Conservation (phyloP, 2,113 vertebrate genomes). For the Mesoclemmys tuberculata region DNA sequence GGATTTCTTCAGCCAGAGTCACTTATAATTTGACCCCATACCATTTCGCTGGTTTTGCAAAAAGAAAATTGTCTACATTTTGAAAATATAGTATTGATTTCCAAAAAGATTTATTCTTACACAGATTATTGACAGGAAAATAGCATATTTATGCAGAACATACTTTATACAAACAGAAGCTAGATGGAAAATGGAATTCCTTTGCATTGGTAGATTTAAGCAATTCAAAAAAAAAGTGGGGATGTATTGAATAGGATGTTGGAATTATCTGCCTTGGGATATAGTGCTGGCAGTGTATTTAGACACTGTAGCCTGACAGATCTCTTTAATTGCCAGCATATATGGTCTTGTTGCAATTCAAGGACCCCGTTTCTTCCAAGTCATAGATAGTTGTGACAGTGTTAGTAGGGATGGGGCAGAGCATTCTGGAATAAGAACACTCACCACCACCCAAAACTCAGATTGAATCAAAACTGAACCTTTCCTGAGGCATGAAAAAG, state of each 20-base stretch:
- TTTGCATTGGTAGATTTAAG: constrained; percentile 51
- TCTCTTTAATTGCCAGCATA: constrained; percentile 46
- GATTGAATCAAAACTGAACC: constrained; percentile 21
- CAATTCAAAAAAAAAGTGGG: constrained; percentile 10
- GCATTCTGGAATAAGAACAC: constrained; percentile 40
- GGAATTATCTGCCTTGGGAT: constrained; percentile 57
- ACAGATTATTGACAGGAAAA: constrained; percentile 52
- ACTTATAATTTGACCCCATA: constrained; percentile 39
- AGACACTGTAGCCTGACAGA: constrained; percentile 62
- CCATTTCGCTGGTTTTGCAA: constrained; percentile 54
- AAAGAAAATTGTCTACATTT: constrained; percentile 48
- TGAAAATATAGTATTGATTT: constrained; percentile 52
- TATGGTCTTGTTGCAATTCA: constrained; percentile 64
- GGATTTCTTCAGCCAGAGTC: constrained; percentile 8
- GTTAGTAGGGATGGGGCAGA: constrained; percentile 44
- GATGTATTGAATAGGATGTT: constrained; percentile 49
- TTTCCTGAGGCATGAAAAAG: constrained; percentile 21
- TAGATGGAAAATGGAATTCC: constrained; percentile 55
- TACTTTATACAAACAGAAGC: constrained; percentile 52
- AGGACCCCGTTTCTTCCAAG: background rate
- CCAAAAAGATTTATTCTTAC: constrained; percentile 55
- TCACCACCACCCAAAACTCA: constrained; percentile 25
- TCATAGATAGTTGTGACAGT: constrained; percentile 56
- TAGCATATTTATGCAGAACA: constrained; percentile 40
- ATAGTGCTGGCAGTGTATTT: constrained; percentile 57